These are phyloP conservation scores for Oreochromis grahami DNA, from an alignment of 2,797 vertebrate species.

Conservation along the genomic window DNA sequence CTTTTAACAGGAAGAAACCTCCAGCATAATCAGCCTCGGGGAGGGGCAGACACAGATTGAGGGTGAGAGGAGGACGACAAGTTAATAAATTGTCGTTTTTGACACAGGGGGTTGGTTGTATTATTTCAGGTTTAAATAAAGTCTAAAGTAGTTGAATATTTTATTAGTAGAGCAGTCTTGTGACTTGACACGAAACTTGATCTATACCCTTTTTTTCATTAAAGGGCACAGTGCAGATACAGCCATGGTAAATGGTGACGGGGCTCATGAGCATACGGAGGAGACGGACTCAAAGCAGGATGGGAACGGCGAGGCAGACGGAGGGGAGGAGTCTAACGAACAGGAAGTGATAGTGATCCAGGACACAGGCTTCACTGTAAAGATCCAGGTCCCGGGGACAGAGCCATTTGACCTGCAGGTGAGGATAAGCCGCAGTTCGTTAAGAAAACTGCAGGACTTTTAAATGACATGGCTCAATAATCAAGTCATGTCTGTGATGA, in stretches of 20 bases:
- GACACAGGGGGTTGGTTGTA: background rate
- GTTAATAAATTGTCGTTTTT: background rate
- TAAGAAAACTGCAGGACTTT: background rate
- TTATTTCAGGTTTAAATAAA: background rate
- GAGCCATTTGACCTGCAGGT: conserved; percentile 97
- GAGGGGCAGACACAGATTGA: background rate
- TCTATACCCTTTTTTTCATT: background rate
- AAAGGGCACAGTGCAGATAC: conserved; percentile 80
- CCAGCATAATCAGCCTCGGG: background rate
- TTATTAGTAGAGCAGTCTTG: background rate
- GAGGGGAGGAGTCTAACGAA: conserved; percentile 85
- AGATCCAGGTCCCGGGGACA: conserved; percentile 92
- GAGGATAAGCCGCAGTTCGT: background rate
- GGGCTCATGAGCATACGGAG: conserved; percentile 74
- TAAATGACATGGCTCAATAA: background rate
- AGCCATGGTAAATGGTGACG: conserved; percentile 88
- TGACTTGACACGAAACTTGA: background rate
- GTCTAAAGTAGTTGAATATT: background rate
- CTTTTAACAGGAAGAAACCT: background rate
- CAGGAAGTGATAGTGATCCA: conserved; percentile 99
- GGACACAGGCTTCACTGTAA: conserved; percentile 97
- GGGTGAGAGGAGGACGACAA: background rate
- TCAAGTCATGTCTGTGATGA: background rate
- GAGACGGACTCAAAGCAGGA: conserved; percentile 81
- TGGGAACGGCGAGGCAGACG: conserved; percentile 77